A percentile compares a stretch with the other conserved stretches of the same genome.
Conservation (phyloP, 1,140 invertebrate species). For the Schlechtendalia chinensis region DNA sequence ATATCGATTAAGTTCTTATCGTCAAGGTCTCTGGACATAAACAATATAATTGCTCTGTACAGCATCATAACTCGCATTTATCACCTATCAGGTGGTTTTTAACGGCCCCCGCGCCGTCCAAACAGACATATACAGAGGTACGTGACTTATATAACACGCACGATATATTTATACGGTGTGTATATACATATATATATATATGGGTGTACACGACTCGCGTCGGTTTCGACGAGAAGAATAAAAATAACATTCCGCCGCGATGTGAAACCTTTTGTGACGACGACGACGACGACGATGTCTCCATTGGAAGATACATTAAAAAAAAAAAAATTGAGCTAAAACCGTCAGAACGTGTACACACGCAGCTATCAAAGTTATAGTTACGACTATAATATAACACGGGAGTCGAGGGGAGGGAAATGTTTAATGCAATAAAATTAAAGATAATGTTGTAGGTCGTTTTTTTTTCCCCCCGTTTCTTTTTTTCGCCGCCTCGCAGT, state of each 20-base stretch:
- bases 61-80: slow-evolving; percentile 33
- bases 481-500: slow-evolving; percentile 22
- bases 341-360: slow-evolving; percentile 25
- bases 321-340: slow-evolving; percentile 42
- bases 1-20: background rate
- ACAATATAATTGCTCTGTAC: background rate
- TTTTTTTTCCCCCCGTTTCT: background rate
- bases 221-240: slow-evolving; percentile 22
- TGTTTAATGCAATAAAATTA: slow-evolving; percentile 44
- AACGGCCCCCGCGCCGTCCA: background rate
- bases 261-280: slow-evolving; percentile 35
- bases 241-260: slow-evolving; percentile 20
- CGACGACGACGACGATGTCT: slow-evolving; percentile 39
- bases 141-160: background rate
- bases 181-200: background rate
- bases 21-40: background rate
- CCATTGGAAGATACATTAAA: background rate
- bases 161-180: no score
- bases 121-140: no score
- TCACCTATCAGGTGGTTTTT: slow-evolving; percentile 14
- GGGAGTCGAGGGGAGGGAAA: background rate
- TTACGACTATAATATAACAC: slow-evolving; percentile 8
- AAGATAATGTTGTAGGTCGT: slow-evolving; percentile 40
- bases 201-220: background rate
- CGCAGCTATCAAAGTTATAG: slow-evolving; percentile 42